Evolutionary conservation across 2,888 invertebrate genomes (phyloP).

Genomic region (Hypselothyrea guttata): DNA sequence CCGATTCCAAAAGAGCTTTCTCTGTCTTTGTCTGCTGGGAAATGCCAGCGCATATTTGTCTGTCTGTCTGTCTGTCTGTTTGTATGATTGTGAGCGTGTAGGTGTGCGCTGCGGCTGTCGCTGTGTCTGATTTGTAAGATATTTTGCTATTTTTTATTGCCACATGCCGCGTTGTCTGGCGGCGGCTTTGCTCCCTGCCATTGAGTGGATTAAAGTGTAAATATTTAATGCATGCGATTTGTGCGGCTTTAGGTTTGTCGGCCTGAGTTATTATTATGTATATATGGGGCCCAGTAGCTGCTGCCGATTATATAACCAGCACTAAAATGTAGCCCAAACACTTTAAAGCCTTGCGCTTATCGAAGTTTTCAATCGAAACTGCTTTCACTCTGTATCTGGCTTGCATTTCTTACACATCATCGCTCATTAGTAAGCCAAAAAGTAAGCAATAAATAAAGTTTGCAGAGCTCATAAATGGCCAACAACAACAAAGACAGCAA

Average conservation of each 20-base stretch:
- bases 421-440: slow-evolving; percentile 56
- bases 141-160: slow-evolving; percentile 76
- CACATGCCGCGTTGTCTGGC: slow-evolving; percentile 42
- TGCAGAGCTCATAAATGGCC: slow-evolving; percentile 34
- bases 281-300: not conserved
- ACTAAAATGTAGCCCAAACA: not conserved
- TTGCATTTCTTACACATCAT: slow-evolving; percentile 49
- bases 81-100: slow-evolving; percentile 28
- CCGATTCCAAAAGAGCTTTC: slow-evolving; percentile 1
- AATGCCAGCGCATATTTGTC: slow-evolving; percentile 44
- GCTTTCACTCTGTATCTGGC: not conserved
- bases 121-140: slow-evolving; percentile 69
- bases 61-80: slow-evolving; percentile 16
- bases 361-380: too few relatives aligned
- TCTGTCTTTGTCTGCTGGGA: slow-evolving; percentile 53
- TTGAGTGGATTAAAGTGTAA: slow-evolving; percentile 77
- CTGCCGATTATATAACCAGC: not conserved
- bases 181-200: slow-evolving; percentile 59
- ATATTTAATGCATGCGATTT: slow-evolving; percentile 73
- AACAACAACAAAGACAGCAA: slow-evolving; percentile 8
- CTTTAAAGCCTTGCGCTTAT: slow-evolving; percentile 2
- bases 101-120: too few relatives aligned
- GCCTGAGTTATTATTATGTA: slow-evolving; percentile 60
- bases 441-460: slow-evolving; percentile 52
- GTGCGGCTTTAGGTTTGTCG: slow-evolving; percentile 57